Percentiles rank a stretch among this genome's conserved stretches.
phyloP scores from a whole-genome alignment of 1,140 invertebrate species.

The Copidosoma floridanum region DNA sequence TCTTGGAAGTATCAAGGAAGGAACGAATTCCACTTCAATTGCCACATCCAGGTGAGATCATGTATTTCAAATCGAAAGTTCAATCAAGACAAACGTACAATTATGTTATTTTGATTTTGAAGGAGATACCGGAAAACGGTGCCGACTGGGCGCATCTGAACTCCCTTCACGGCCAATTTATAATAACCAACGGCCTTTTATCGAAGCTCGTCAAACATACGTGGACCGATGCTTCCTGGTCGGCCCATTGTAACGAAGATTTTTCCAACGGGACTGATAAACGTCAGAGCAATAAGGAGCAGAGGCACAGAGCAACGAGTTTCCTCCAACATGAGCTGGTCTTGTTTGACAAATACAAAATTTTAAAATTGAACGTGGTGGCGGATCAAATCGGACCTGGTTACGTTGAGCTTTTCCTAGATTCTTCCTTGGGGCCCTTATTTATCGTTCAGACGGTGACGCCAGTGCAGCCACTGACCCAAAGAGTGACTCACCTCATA shows the following conservation, averaged over 20 bases:
- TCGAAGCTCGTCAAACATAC: constrained; percentile 37
- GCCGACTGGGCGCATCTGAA: constrained; percentile 80
- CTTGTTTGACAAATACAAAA: constrained; percentile 57
- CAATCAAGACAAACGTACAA: too few species aligned
- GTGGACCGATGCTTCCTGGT: constrained; percentile 46
- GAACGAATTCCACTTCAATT: constrained; percentile 73
- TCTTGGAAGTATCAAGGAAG: constrained; percentile 70
- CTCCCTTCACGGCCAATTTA: constrained; percentile 67
- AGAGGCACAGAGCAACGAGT: constrained; percentile 63
- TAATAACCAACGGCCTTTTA: constrained; percentile 60
- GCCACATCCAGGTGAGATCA: constrained; percentile 66
- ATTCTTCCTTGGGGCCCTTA: constrained; percentile 62
- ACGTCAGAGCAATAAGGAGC: constrained; percentile 15
- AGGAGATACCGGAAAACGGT: constrained; percentile 92
- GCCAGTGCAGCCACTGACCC: constrained; percentile 75
- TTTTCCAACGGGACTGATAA: not conserved
- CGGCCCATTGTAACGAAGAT: constrained; percentile 1
- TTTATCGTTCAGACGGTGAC: constrained; percentile 77
- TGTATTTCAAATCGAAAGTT: not conserved
- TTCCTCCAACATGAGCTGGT: constrained; percentile 60
- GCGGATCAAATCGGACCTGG: constrained; percentile 77
- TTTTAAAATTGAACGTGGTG: constrained; percentile 59
- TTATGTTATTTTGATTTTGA: constrained; percentile 29
- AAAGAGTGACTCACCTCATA: constrained; percentile 76
- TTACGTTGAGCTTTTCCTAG: constrained; percentile 70